These are phyloP conservation scores for Cardiocondyla obscurior DNA, from an alignment of 1,140 invertebrate species.

Conservation along the genomic window DNA sequence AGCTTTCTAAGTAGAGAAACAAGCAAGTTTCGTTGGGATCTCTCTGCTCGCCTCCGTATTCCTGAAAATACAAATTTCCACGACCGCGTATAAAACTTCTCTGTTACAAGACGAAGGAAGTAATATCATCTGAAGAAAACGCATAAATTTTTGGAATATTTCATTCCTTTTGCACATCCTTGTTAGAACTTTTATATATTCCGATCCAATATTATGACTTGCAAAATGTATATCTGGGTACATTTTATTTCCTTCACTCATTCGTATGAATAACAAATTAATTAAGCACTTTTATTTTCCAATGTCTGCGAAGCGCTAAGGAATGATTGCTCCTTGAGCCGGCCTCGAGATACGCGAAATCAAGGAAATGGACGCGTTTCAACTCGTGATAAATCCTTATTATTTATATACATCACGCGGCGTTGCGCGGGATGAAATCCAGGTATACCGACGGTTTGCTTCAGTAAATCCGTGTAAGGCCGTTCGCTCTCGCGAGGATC, in stretches of 20 bases:
- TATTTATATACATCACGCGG: constrained; percentile 31
- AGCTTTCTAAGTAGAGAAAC: constrained; percentile 51
- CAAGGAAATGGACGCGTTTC: background rate
- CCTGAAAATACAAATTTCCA: constrained; percentile 47
- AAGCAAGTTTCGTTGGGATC: constrained; percentile 41
- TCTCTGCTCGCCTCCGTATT: constrained; percentile 4
- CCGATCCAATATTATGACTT: background rate
- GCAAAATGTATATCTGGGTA: background rate
- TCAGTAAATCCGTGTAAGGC: constrained; percentile 33
- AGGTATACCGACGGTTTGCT: constrained; percentile 34
- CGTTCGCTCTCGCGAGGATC: constrained; percentile 30
- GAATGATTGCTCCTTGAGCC: constrained; percentile 1
- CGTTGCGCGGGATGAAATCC: constrained; percentile 16
- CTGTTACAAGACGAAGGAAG: background rate
- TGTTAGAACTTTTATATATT: background rate
- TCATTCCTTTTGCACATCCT: background rate
- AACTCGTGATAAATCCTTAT: constrained; percentile 38
- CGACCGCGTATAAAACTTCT: constrained; percentile 32
- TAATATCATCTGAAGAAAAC: constrained; percentile 1
- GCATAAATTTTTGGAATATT: constrained; percentile 20
- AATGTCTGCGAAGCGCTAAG: background rate
- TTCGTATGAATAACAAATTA: constrained; percentile 9
- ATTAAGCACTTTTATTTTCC: background rate
- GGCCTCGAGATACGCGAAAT: background rate
- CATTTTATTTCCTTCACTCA: background rate